These are phyloP conservation scores for Serrognathus titanus DNA, from an alignment of 2,888 invertebrate species.

Conservation along the genomic window DNA sequence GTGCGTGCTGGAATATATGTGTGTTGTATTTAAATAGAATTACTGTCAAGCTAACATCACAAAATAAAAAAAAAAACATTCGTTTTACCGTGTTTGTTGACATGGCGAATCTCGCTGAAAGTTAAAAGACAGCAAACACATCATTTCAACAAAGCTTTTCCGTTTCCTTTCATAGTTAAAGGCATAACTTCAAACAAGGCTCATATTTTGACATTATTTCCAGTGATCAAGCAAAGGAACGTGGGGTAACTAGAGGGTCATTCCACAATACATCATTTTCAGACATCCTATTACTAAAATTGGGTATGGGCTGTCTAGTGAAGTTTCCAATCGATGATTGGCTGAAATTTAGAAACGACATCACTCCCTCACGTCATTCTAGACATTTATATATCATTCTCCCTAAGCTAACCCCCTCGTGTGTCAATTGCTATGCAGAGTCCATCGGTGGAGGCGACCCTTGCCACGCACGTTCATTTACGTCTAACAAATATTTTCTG, in stretches of 20 bases:
- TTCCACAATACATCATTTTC: conserved; percentile 46
- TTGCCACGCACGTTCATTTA: conserved; percentile 10
- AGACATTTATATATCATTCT: conserved; percentile 33
- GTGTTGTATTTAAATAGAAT: too few relatives aligned
- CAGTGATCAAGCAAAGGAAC: conserved; percentile 33
- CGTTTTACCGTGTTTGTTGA: too few relatives aligned
- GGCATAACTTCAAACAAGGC: conserved; percentile 20
- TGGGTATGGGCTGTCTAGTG: conserved; percentile 37
- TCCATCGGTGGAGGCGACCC: conserved; percentile 26
- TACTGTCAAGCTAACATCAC: too few relatives aligned
- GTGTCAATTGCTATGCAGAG: conserved; percentile 24
- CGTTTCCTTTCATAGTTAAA: conserved; percentile 23
- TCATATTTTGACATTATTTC: conserved; percentile 37
- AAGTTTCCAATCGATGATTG: conserved; percentile 38
- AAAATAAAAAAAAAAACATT: too few relatives aligned
- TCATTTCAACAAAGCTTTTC: conserved; percentile 27
- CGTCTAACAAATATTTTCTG: conserved; percentile 7
- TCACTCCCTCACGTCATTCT: conserved; percentile 34
- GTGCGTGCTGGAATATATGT: too few relatives aligned
- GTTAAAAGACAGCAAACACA: conserved; percentile 7
- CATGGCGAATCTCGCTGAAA: neutral
- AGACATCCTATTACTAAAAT: conserved; percentile 47
- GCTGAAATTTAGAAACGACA: conserved; percentile 34
- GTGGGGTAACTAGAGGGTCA: conserved; percentile 32
- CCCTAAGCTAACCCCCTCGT: conserved; percentile 22